phyloP scores from a whole-genome alignment of 1,140 invertebrate species.

The Drosophila lini region DNA sequence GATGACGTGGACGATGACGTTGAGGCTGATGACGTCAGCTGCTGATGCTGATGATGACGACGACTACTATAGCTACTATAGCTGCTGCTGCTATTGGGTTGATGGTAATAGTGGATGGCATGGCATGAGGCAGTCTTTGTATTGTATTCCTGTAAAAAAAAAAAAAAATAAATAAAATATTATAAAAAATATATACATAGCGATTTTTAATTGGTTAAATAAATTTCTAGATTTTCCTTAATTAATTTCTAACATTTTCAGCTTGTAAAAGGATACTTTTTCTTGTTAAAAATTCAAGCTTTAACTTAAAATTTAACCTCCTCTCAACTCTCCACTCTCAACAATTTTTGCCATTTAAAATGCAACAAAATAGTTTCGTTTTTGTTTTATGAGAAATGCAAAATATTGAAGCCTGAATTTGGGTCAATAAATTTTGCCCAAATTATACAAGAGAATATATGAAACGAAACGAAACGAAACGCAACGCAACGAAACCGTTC shows the following conservation, averaged over 20 bases:
- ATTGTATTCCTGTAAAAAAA: slow-evolving; percentile 73
- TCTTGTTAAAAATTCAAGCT: too few relatives aligned
- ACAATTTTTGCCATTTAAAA: background rate
- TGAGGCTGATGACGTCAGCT: slow-evolving; percentile 32
- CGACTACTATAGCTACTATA: slow-evolving; percentile 30
- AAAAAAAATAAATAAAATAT: background rate
- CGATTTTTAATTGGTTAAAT: background rate
- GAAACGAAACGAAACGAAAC: background rate
- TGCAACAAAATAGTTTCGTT: background rate
- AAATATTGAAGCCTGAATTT: slow-evolving; percentile 7
- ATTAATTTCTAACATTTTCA: too few relatives aligned
- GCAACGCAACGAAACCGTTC: background rate
- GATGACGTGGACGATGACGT: slow-evolving; percentile 45
- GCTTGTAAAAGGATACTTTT: background rate
- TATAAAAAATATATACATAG: too few relatives aligned
- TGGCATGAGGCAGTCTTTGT: slow-evolving; percentile 84
- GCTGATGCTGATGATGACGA: slow-evolving; percentile 41
- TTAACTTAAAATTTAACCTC: background rate
- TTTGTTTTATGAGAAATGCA: background rate
- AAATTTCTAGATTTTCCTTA: too few relatives aligned
- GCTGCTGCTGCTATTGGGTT: slow-evolving; percentile 49
- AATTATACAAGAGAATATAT: background rate
- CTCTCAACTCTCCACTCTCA: background rate
- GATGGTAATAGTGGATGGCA: slow-evolving; percentile 80
- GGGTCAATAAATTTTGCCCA: background rate